Conservation (phyloP, 2,113 vertebrate species). For the Pristiophorus japonicus region DNA sequence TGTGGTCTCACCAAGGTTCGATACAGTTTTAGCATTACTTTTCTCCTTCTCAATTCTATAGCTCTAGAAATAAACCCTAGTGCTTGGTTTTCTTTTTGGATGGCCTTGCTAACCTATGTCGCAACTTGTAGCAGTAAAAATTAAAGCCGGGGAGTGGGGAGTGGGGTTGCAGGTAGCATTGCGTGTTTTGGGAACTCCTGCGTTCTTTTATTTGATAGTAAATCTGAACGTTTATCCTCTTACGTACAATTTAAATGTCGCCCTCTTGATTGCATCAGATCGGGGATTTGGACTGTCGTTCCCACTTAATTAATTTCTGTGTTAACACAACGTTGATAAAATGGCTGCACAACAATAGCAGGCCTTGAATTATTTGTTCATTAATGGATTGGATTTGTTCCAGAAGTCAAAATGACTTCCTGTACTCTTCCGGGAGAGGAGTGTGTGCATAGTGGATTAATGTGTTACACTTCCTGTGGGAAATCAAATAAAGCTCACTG, state of each 20-base stretch:
- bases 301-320: not conserved
- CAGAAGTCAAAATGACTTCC: not conserved
- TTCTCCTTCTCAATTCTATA: too few relatives aligned
- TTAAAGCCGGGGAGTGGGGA: too few relatives aligned
- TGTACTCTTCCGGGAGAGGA: not conserved
- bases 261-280: not conserved
- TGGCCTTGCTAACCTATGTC: too few relatives aligned
- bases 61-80: too few relatives aligned
- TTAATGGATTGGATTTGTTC: not conserved
- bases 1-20: too few relatives aligned
- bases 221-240: not conserved
- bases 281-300: not conserved
- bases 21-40: too few relatives aligned
- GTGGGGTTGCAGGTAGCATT: not conserved
- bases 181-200: not conserved
- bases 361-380: not conserved
- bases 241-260: not conserved
- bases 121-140: too few relatives aligned
- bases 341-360: not conserved
- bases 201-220: not conserved
- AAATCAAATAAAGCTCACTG: not conserved
- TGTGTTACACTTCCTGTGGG: conserved; percentile 2
- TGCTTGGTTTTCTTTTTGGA: too few relatives aligned
- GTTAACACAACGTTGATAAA: not conserved
- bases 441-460: not conserved